Percentiles rank a stretch among this genome's conserved stretches.
Evolutionary conservation across 1,140 invertebrate genomes (phyloP).

Genomic region (Idris sp.): DNA sequence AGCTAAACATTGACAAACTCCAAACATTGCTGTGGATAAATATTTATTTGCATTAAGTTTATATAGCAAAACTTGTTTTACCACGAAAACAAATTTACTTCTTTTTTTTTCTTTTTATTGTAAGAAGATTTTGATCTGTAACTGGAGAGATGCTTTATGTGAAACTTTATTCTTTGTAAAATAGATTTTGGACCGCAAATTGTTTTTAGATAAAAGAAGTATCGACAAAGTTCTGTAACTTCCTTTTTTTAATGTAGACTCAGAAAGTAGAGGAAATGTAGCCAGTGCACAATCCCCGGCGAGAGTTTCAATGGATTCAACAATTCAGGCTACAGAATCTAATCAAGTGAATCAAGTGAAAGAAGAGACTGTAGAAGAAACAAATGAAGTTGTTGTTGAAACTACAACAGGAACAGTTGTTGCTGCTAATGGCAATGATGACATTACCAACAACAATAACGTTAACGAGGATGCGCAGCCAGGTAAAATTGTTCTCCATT

Average conservation of each 20-base stretch:
- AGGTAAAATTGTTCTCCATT: constrained; percentile 43
- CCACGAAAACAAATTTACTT: no score
- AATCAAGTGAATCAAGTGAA: constrained; percentile 43
- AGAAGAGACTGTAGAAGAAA: constrained; percentile 45
- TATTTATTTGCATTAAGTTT: no score
- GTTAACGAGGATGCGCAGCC: constrained; percentile 32
- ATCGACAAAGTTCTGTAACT: constrained; percentile 7
- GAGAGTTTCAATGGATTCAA: constrained; percentile 40
- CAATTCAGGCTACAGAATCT: constrained; percentile 45
- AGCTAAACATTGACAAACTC: no score
- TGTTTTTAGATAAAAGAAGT: constrained; percentile 1
- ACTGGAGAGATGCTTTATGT: no score
- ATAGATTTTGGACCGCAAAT: constrained; percentile 5
- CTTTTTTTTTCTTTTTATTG: no score
- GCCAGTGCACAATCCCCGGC: constrained; percentile 40
- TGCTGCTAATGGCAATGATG: constrained; percentile 11
- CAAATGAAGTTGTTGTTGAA: constrained; percentile 52
- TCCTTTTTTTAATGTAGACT: constrained; percentile 27
- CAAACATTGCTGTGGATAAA: no score
- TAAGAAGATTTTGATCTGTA: no score
- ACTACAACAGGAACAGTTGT: constrained; percentile 27
- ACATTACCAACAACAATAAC: not conserved
- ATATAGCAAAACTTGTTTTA: no score
- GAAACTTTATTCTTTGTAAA: no score
- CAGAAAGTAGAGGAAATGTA: constrained; percentile 40